Conservation (phyloP, 2,888 invertebrate genomes). For the Drosophila cognata region DNA sequence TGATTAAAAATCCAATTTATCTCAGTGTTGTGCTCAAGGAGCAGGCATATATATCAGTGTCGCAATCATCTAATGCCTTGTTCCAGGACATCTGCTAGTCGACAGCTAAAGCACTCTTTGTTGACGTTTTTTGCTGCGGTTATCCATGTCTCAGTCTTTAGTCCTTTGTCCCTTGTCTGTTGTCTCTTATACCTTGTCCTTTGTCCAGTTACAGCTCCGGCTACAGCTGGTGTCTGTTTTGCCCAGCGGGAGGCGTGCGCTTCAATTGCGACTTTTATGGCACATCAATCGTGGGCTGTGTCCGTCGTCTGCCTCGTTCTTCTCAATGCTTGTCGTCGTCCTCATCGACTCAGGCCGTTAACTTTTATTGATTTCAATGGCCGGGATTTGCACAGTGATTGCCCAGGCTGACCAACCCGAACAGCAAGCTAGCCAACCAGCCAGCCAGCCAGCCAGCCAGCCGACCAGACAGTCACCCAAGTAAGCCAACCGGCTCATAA, state of each 20-base stretch:
- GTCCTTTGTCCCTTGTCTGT: neutral
- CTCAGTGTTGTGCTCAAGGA: neutral
- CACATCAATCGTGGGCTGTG: constrained; percentile 75
- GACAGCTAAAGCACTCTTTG: neutral
- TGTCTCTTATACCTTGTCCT: neutral
- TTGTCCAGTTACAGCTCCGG: constrained; percentile 3
- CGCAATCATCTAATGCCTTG: neutral
- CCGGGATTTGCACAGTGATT: constrained; percentile 81
- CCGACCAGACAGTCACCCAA: constrained; percentile 28
- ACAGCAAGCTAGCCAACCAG: constrained; percentile 15
- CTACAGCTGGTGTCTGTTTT: constrained; percentile 33
- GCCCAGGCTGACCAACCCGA: constrained; percentile 58
- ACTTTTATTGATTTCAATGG: constrained; percentile 83
- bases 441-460: constrained; percentile 14
- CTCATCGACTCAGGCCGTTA: constrained; percentile 69
- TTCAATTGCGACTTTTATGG: constrained; percentile 81
- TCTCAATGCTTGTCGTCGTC: constrained; percentile 10
- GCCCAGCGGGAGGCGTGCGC: constrained; percentile 74
- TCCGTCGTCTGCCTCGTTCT: constrained; percentile 1
- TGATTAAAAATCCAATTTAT: neutral
- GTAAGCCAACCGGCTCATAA: constrained; percentile 63
- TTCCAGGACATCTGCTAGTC: neutral
- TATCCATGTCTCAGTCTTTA: neutral
- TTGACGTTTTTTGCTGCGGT: neutral
- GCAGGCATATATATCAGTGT: neutral